Base-by-base conservation (phyloP, 2,113 vertebrate genomes). In the Dermatemys mawii region DNA sequence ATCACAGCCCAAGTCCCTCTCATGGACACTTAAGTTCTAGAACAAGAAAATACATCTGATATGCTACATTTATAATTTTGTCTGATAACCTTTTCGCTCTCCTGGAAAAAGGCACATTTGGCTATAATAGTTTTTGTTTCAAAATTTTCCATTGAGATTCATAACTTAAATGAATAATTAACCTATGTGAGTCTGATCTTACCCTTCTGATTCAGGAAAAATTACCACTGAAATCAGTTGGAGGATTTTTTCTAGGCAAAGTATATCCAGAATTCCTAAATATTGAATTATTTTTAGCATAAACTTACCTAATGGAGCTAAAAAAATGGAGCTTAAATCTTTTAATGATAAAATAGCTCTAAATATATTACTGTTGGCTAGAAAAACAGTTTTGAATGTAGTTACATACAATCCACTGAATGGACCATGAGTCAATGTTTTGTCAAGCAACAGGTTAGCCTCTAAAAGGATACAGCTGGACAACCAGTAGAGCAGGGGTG, bases 401-500 rank as follows among this genome's bases (percentile, higher is more conserved):
- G 60, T 83, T 89, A 50, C 51, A 41, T 35, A 29, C 48, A n/a
- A 1, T 1, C 3, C 88, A 48, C 7, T 35, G 55, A 48, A 6
- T 0, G 11, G 78, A 2, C 9, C 48, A 4, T 75, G 55, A 44
- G 51, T 89, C 87, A 75, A 8, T 60, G 86, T 79, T 90, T 80
- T 87, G 11, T 90, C 70, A 14, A 81, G 92, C 26, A 75, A 16
- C 46, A 48, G 82, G 78, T 87, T 53, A 70, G 79, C 78, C n/a
- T 85, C 75, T 90, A 87, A 57, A 85, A 86, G 84, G 70, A 38
- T 78, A 48, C 29, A 11, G 24, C 78, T 46, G 88, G 88, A 73
- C 41, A 86, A 90, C 83, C 14, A 2, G 1, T 91, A 90, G 90
- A 90, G 88, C 94, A 89, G 97, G 96, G 97, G 93, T 84, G 95